Percentiles rank a stretch among this genome's conserved stretches.
Conservation (phyloP, 2,888 invertebrate genomes). For the Branchipolynoe longqiensis region DNA sequence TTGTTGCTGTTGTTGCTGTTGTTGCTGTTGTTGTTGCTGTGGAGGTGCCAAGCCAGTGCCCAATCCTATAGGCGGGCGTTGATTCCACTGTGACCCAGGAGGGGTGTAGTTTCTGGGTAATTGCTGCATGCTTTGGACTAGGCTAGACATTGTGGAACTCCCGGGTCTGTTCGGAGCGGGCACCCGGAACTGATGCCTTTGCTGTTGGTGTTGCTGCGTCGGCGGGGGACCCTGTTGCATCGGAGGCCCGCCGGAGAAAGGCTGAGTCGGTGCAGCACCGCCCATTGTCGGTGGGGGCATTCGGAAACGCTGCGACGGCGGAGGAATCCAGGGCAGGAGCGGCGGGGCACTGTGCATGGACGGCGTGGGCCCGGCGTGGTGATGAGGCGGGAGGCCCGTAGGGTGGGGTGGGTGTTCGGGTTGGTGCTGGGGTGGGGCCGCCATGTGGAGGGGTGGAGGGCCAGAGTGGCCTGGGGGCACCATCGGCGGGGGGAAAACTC, state of each 20-base stretch:
- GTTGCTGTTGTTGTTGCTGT: neutral
- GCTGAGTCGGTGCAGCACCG: neutral
- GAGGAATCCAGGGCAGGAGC: neutral
- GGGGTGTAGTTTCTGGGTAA: neutral
- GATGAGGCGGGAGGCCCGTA: neutral
- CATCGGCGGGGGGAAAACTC: neutral
- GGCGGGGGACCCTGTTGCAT: neutral
- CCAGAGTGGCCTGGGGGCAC: neutral
- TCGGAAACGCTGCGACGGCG: neutral
- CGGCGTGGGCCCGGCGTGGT: neutral
- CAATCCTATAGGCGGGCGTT: neutral
- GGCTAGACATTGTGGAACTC: neutral
- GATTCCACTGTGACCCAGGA: constrained; percentile 12
- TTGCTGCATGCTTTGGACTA: constrained; percentile 17
- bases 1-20: neutral
- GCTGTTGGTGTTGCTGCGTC: too few species aligned
- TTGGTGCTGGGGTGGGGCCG: neutral
- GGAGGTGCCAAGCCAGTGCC: neutral
- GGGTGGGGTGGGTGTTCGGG: neutral
- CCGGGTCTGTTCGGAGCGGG: neutral
- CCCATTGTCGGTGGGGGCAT: neutral
- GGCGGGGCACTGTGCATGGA: constrained; percentile 18
- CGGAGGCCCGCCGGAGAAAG: constrained; percentile 8
- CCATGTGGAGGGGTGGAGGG: neutral
- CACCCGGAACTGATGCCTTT: too few species aligned